These are phyloP conservation scores for Metallyticus violacea DNA, from an alignment of 2,888 invertebrate genomes.

Conservation along the genomic window DNA sequence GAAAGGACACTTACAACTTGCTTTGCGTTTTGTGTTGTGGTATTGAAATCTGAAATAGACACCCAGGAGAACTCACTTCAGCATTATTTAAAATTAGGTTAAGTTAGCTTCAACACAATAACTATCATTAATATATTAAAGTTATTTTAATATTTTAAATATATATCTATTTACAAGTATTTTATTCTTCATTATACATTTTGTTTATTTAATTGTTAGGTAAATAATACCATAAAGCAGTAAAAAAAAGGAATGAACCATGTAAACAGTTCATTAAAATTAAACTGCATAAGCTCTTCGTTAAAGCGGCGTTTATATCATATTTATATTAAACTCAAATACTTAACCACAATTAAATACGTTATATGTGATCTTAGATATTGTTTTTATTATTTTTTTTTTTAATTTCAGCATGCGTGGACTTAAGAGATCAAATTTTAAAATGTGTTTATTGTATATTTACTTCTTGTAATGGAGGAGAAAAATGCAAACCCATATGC, in stretches of 20 bases:
- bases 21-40: constrained; percentile 32
- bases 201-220: neutral
- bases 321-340: neutral
- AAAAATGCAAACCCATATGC: too few species aligned
- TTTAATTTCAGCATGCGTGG: neutral
- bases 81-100: neutral
- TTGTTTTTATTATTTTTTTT: neutral
- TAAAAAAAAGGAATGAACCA: neutral
- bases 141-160: neutral
- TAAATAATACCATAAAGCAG: neutral
- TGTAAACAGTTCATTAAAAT: neutral
- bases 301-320: neutral
- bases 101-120: neutral
- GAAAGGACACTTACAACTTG: constrained; percentile 31
- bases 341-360: too few species aligned
- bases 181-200: neutral
- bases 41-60: constrained; percentile 34
- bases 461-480: too few species aligned
- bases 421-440: neutral
- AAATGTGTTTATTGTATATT: too few species aligned
- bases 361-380: neutral
- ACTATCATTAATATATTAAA: neutral
- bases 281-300: neutral
- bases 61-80: constrained; percentile 30
- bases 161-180: neutral